Conservation (phyloP, 2,888 invertebrate species). For the Tipula lateralis region DNA sequence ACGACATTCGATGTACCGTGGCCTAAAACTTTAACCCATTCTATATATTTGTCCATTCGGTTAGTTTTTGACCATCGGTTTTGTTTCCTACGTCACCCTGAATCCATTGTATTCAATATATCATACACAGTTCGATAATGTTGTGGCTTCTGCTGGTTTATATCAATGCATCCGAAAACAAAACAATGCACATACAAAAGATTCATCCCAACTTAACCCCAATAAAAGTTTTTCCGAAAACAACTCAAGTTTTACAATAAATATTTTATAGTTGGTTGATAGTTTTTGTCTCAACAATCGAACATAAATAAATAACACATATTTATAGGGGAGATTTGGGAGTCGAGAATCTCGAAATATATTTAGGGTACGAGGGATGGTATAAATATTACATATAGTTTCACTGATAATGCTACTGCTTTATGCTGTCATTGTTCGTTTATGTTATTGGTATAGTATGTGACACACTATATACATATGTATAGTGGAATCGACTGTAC, state of each 20-base stretch:
- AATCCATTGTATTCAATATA: too few species aligned
- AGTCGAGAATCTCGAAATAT: background rate
- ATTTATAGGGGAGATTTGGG: background rate
- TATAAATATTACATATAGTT: background rate
- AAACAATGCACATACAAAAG: background rate
- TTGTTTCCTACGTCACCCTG: too few species aligned
- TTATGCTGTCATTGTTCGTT: background rate
- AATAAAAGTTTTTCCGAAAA: background rate
- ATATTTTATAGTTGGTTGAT: background rate
- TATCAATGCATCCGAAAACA: background rate
- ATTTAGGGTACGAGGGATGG: background rate
- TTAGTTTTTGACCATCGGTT: too few species aligned
- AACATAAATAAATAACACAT: background rate
- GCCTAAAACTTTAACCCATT: too few species aligned
- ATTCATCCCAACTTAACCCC: slow-evolving; percentile 24
- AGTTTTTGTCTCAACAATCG: slow-evolving; percentile 1
- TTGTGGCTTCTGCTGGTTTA: background rate
- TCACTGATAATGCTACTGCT: background rate
- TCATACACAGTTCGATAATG: too few species aligned
- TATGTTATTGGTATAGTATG: background rate
- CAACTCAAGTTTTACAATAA: background rate
- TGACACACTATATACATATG: background rate
- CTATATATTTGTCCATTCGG: too few species aligned
- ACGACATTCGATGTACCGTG: too few species aligned
- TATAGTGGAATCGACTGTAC: background rate